These are phyloP conservation scores for Eupsittula cactorum DNA, from an alignment of 2,113 vertebrate genomes.

Conservation along the genomic window DNA sequence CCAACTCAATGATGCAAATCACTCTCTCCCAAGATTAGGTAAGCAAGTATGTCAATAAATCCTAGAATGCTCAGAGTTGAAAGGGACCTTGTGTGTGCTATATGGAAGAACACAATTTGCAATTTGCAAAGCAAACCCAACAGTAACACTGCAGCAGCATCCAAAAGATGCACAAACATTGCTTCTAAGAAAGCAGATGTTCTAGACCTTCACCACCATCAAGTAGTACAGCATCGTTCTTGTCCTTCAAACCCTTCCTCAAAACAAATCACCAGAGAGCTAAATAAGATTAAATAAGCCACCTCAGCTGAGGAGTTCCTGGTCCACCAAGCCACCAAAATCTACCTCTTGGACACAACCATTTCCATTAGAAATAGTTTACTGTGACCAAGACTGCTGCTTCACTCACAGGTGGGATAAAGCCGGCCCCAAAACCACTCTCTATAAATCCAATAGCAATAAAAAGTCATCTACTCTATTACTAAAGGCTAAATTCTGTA, in stretches of 20 bases:
- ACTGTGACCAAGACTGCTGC: not conserved
- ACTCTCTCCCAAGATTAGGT: not conserved
- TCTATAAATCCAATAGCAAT: not conserved
- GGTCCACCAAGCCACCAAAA: not conserved
- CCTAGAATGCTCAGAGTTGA: not conserved
- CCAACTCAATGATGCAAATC: conserved; percentile 46
- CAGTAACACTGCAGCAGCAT: not conserved
- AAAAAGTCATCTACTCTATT: not conserved
- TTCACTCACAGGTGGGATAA: not conserved
- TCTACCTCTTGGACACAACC: not conserved
- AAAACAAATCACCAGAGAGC: not conserved
- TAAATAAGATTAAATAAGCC: not conserved
- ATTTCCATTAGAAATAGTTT: not conserved
- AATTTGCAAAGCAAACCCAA: not conserved
- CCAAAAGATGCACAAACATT: too few relatives aligned
- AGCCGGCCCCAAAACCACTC: not conserved
- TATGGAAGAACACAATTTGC: accelerated
- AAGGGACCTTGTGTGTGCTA: not conserved
- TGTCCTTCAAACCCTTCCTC: accelerated
- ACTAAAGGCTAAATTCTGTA: not conserved
- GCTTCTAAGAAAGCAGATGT: not conserved
- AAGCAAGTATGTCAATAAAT: conserved; percentile 37
- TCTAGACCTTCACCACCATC: accelerated
- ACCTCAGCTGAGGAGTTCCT: not conserved
- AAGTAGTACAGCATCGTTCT: not conserved